Conservation (phyloP, 2,113 vertebrate species). For the Tyto alba region DNA sequence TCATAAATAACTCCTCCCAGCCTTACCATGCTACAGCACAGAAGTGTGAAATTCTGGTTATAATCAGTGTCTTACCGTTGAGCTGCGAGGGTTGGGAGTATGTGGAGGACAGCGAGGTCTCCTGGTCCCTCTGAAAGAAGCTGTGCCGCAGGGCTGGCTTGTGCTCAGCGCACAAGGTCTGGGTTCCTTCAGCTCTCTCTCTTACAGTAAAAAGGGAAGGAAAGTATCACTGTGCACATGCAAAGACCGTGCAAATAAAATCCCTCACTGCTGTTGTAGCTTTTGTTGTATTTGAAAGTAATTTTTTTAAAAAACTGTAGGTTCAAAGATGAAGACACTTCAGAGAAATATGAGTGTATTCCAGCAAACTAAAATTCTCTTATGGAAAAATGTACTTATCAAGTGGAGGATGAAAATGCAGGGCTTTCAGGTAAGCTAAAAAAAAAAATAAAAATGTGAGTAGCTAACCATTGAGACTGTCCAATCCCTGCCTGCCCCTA, state of each 20-base stretch:
- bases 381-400: slow-evolving; percentile 64
- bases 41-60: not conserved
- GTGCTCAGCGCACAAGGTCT: not conserved
- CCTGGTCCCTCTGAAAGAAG: not conserved
- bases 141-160: not conserved
- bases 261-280: not conserved
- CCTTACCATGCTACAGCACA: not conserved
- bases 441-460: not conserved
- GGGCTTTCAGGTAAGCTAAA: slow-evolving; percentile 50
- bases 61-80: not conserved
- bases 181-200: not conserved
- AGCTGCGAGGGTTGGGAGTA: not conserved
- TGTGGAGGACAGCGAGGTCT: not conserved
- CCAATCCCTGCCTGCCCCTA: not conserved
- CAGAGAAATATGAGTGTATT: slow-evolving; percentile 26
- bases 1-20: not conserved
- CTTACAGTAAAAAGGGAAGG: not conserved
- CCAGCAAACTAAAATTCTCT: slow-evolving; percentile 64
- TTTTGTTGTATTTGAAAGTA: not conserved
- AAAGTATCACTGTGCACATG: not conserved
- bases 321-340: not conserved
- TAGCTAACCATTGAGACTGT: not conserved
- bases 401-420: slow-evolving; percentile 70
- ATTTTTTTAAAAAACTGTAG: not conserved
- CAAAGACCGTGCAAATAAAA: not conserved